Evolutionary conservation across 2,888 invertebrate genomes (phyloP), one percentile per base, ranked within the genome.

Genomic region (Brassicogethes aeneus): DNA sequence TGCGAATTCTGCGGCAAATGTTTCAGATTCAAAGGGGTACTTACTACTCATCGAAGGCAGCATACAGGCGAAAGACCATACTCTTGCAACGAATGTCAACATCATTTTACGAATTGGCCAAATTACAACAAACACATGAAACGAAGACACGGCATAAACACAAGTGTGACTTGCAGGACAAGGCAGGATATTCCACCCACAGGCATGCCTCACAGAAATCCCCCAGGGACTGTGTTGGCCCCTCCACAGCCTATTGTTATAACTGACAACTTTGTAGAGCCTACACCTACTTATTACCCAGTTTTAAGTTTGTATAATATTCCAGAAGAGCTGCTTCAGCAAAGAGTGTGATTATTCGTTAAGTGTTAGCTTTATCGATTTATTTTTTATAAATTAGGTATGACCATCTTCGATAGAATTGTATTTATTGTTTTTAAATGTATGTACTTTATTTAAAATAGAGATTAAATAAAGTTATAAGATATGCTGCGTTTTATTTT

Each of bases 61-160:
- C 86, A 86, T 50, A 80, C 80, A 0, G 79, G 59, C 0, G 81
- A 79, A 29, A 74, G 83, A 17, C 86, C 85, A 0, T 86, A 85
- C 57, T 76, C 79, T 1, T 87, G 86, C 53, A 62, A 76, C 23
- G 77, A 80, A 46, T 87, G 86, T 55, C 77, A 80, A 40, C 79
- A 78, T 58, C 76, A 84, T 55, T 86, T 86, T 51, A 84, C 85
- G 0, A 85, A 86, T 59, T 85, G 85, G 85, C 84, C 85, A 0
- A 86, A 86, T 65, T 85, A 84, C 54, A 85, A 85, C 55, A 86
- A 86, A 53, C 86, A 86, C 58, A 84, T 85, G 81, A 85, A 84
- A 64, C 67, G 85, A 16, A 70, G 84, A 16, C 85, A 85, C 46
- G 79, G 79, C 23, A 69, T 70, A 39, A 68, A 70, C 49, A 69